Conservation (phyloP, 2,888 invertebrate species). For the Apodemia zela region DNA sequence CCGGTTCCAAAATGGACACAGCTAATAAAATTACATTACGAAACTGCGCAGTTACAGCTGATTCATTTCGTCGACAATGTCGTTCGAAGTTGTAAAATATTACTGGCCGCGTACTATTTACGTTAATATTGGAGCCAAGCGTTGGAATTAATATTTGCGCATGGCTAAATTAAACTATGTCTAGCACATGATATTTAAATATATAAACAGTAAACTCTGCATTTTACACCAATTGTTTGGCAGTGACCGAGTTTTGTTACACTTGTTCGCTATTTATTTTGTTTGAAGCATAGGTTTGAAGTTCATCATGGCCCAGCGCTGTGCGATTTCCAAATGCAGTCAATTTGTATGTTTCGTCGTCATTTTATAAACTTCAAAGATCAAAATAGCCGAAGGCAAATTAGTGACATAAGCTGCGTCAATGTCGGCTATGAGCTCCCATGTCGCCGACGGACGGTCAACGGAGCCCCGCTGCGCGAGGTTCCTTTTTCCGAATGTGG, state of each 20-base stretch:
- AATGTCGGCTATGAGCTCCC: too few species aligned
- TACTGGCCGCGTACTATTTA: conserved; percentile 2
- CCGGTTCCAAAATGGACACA: not conserved
- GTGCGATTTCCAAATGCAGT: not conserved
- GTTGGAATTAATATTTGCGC: conserved; percentile 6
- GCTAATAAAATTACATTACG: not conserved
- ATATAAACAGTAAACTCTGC: not conserved
- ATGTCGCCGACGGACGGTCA: too few species aligned
- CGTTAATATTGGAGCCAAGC: conserved; percentile 10
- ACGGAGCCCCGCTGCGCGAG: too few species aligned
- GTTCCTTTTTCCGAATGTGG: too few species aligned
- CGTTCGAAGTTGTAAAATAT: conserved; percentile 7
- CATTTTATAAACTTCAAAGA: too few species aligned
- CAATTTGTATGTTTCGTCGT: too few species aligned
- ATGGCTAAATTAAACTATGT: not conserved
- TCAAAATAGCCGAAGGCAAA: too few species aligned
- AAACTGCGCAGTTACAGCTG: conserved; percentile 11
- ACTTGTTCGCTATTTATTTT: not conserved
- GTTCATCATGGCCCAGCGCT: not conserved
- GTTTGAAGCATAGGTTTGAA: too few species aligned
- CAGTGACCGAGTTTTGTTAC: not conserved
- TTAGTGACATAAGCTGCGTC: too few species aligned
- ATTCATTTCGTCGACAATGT: conserved; percentile 12
- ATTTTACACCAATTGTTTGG: not conserved
- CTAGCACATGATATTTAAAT: not conserved